Base-by-base conservation (phyloP, 2,113 vertebrate species). In the Prunella himalayana region DNA sequence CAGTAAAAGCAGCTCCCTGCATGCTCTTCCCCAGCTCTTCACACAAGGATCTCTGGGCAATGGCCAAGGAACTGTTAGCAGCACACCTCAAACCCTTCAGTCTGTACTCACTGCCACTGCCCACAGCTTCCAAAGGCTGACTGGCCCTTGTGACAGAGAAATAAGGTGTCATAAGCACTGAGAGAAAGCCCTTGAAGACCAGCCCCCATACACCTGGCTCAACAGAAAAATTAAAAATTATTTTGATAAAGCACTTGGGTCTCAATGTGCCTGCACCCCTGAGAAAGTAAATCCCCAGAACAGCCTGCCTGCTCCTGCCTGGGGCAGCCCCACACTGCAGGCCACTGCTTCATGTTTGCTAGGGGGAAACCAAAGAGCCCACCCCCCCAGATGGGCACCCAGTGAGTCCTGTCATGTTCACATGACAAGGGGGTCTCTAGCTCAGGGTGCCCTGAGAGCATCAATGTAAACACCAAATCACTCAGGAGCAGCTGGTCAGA, bases 401-500 rank as follows among this genome's bases (percentile, higher is more conserved):
- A 83, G 39, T 4, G 45, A 72, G 71, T 72, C 54, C 64, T 70
- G 60, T 37, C 41, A 9, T 20, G 31, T 27, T 30, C 71, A 54
- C 3, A 0, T 10, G 24, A 72, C 20, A 51, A 51, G 11, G 8
- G 57, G 19, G 39, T 35, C 44, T 73, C 28, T 41, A 61, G 41
- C 33, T 77, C 35, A 81, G 54, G 20, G 7, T 37, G 65, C 10
- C n/a, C 77, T n/a, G 7, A 65, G 11, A 81, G 21, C 37, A 77
- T 35, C 80, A 22, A 1, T 33, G 49, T 53, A 59, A 82, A 37
- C 33, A 50, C 7, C 39, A 42, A 20, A 23, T 45, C 49, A 71
- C 1, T 1, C 18, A 63, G 80, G 15, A 81, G 12, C 37, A 77
- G 44, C 0, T 0, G 1, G 25, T 28, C 28, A 69, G 56, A 23